Evolutionary conservation across 2,113 vertebrate species (phyloP).

Genomic region (Nesogale talazaci): DNA sequence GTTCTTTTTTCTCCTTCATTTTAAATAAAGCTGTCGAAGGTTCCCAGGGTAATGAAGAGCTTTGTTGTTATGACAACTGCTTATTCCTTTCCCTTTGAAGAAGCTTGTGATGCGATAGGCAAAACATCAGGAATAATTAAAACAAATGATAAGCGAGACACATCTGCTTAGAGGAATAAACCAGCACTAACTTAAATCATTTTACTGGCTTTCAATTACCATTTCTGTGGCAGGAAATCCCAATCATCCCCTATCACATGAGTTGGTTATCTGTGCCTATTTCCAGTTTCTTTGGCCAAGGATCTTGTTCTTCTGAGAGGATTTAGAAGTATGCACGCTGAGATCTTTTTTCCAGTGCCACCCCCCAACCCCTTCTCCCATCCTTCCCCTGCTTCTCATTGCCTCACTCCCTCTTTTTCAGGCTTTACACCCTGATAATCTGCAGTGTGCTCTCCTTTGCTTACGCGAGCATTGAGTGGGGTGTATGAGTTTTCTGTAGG

Average conservation of each 20-base stretch:
- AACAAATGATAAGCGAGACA: slow-evolving; percentile 81
- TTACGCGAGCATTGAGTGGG: not conserved
- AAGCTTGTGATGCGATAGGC: slow-evolving; percentile 81
- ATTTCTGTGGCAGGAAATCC: slow-evolving; percentile 9
- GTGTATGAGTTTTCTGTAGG: not conserved
- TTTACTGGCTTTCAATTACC: slow-evolving; percentile 72
- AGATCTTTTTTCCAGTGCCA: not conserved
- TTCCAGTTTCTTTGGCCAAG: slow-evolving; percentile 40
- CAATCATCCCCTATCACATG: not conserved
- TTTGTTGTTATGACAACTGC: slow-evolving; percentile 91
- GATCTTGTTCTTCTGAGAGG: not conserved
- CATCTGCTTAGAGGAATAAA: slow-evolving; percentile 79
- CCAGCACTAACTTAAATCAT: slow-evolving; percentile 68
- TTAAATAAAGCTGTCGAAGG: slow-evolving; percentile 89
- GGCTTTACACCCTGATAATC: not conserved
- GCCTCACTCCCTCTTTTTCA: not conserved
- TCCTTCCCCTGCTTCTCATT: not conserved
- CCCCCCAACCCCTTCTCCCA: no score
- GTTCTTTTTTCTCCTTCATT: slow-evolving; percentile 85
- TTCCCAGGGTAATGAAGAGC: slow-evolving; percentile 88
- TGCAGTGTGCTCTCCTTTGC: not conserved
- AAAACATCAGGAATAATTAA: slow-evolving; percentile 88
- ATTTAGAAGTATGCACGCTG: not conserved
- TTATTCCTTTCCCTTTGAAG: slow-evolving; percentile 86
- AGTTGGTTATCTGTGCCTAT: slow-evolving; percentile 39